Evolutionary conservation across 2,113 vertebrate genomes (phyloP).

Genomic region (Bothrops jararaca): DNA sequence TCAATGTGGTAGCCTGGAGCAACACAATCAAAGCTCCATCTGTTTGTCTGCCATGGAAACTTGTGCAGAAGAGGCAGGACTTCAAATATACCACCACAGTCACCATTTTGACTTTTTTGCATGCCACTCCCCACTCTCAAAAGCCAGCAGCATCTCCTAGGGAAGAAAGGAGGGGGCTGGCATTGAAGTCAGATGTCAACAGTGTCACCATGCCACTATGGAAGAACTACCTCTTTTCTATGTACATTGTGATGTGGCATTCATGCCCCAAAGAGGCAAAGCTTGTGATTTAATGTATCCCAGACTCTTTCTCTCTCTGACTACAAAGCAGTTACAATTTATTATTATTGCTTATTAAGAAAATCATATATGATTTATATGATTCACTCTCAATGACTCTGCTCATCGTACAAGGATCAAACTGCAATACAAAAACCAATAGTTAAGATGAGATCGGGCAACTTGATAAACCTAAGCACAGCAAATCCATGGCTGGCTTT

Average conservation of each 20-base stretch:
- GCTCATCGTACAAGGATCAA: neutral
- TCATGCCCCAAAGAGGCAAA: neutral
- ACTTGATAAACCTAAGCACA: neutral
- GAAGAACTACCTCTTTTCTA: too few species aligned
- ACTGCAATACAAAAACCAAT: neutral
- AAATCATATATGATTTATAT: neutral
- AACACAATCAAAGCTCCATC: neutral
- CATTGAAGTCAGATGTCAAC: neutral
- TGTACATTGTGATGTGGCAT: neutral
- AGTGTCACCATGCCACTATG: too few species aligned
- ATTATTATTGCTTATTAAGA: too few species aligned
- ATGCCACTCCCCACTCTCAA: neutral
- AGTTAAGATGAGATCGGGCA: neutral
- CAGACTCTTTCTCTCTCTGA: neutral
- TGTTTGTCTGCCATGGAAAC: neutral
- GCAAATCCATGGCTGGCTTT: neutral
- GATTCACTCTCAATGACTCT: neutral
- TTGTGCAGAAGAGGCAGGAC: neutral
- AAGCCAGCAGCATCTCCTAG: neutral
- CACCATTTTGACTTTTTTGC: neutral
- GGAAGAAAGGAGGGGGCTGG: neutral
- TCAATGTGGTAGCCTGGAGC: neutral
- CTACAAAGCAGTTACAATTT: neutral
- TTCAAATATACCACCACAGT: neutral
- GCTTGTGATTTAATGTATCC: neutral